These are phyloP conservation scores for Sus cebifrons DNA, from an alignment of 2,797 vertebrate genomes.

Conservation along the genomic window DNA sequence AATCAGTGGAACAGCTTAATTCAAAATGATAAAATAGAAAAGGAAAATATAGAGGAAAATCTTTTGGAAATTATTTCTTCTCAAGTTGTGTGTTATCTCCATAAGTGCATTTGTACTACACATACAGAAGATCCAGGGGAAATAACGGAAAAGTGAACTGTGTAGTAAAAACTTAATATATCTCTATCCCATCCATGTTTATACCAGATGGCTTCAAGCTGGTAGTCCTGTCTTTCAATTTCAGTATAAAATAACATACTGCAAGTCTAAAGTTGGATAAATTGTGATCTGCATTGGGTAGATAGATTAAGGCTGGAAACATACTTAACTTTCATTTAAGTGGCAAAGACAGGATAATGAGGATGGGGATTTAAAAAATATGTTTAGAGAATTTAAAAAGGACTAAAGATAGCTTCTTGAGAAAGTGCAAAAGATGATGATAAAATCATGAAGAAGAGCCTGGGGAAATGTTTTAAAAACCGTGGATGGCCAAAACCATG, in stretches of 20 bases:
- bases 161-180: neutral
- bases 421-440: constrained; percentile 9
- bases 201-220: neutral
- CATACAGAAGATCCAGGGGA: neutral
- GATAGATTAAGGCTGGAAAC: neutral
- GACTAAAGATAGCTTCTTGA: neutral
- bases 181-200: neutral
- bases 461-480: neutral
- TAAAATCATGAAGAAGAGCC: constrained; percentile 42
- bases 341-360: neutral
- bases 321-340: neutral
- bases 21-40: neutral
- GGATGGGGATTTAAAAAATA: neutral
- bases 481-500: neutral
- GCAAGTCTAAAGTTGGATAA: neutral
- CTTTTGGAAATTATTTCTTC: neutral
- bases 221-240: neutral
- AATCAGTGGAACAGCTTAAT: neutral
- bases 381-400: constrained; percentile 11
- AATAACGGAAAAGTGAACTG: neutral
- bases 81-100: neutral
- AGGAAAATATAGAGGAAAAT: neutral
- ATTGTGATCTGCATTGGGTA: neutral
- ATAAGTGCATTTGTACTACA: neutral
- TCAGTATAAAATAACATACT: neutral